Conservation (phyloP, 2,888 invertebrate genomes). For the Pteria penguin region DNA sequence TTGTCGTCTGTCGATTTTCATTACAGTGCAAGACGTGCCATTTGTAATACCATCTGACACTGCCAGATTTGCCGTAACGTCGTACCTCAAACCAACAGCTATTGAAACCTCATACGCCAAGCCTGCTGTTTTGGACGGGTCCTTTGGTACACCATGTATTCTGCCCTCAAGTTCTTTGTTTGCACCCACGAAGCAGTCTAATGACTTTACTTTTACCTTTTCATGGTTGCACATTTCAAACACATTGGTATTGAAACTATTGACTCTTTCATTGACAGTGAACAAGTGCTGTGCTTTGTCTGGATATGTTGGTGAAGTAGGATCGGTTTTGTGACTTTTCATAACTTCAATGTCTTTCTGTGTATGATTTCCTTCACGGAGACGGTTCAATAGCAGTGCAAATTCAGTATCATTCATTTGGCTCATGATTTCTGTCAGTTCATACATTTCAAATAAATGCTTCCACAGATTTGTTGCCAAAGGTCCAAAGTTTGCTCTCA, state of each 20-base stretch:
- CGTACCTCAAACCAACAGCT: constrained; percentile 4
- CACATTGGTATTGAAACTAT: not conserved
- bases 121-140: constrained; percentile 9
- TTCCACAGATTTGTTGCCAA: constrained; percentile 7
- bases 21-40: constrained; percentile 51
- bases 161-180: not conserved
- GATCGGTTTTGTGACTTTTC: not conserved
- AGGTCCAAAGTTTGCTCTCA: not conserved
- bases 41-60: constrained; percentile 53
- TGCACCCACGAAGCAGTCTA: not conserved
- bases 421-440: not conserved
- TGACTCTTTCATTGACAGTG: not conserved
- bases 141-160: not conserved
- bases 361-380: not conserved
- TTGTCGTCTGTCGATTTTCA: constrained; percentile 43
- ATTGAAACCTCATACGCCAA: not conserved
- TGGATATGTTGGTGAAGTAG: not conserved
- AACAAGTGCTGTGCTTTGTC: not conserved
- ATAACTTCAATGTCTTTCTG: not conserved
- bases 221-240: constrained; percentile 2
- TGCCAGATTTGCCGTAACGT: constrained; percentile 4
- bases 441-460: not conserved
- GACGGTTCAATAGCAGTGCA: not conserved
- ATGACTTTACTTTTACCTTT: not conserved
- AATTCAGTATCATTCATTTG: not conserved